Conservation (phyloP, 2,113 vertebrate genomes). For the Sitta europaea region DNA sequence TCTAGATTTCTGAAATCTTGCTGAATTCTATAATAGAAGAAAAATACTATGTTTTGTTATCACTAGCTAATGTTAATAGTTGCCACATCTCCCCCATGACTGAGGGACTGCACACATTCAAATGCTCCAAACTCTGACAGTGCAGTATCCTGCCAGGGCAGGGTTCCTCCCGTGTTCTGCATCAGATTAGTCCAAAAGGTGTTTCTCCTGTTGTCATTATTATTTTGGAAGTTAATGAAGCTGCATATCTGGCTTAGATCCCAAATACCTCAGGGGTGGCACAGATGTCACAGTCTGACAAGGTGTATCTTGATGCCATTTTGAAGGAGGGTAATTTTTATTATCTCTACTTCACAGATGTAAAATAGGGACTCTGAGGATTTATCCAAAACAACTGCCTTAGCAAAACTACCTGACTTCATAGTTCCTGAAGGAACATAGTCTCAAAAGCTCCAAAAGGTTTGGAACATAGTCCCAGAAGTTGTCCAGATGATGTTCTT, state of each 20-base stretch:
- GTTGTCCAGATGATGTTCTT: not conserved
- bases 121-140: not conserved
- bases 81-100: not conserved
- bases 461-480: not conserved
- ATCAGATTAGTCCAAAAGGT: not conserved
- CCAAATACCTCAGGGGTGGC: not conserved
- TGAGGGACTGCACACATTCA: not conserved
- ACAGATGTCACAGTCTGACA: not conserved
- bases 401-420: not conserved
- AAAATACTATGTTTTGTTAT: not conserved
- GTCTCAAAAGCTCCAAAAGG: fast-evolving
- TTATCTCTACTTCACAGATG: not conserved
- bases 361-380: not conserved
- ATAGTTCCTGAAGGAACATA: not conserved
- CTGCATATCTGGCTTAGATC: not conserved
- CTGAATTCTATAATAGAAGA: not conserved
- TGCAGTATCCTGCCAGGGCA: no score
- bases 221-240: not conserved
- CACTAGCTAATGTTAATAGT: not conserved
- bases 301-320: fast-evolving
- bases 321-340: not conserved
- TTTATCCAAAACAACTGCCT: not conserved
- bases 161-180: fast-evolving
- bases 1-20: not conserved
- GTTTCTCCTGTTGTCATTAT: not conserved